Base-by-base conservation (phyloP, 2,113 vertebrate genomes). In the Oenanthe melanoleuca region DNA sequence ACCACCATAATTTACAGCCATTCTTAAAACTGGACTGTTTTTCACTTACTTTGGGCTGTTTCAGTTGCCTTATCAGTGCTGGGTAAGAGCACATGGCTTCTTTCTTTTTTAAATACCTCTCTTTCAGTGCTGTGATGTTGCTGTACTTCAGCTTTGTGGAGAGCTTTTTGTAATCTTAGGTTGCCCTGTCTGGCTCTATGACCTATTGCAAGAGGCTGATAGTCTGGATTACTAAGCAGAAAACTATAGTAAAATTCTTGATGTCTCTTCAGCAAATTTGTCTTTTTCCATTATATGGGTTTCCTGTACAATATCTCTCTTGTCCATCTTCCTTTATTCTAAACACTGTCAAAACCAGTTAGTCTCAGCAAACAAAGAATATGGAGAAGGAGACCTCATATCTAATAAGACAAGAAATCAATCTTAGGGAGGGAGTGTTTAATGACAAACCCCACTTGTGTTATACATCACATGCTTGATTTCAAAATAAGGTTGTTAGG, bases 21-120 rank as follows among this genome's bases (percentile, higher is more conserved):
- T 81, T 85, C 28, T 74, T 73, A 49, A 20, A 86, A 73, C 23
- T 28, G 10, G 28, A 17, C 33, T 66, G 23, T 33, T 80, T 50
- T 78, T 25, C 17, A 9, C 18, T 72, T 63, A 29, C n/a, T 77
- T 80, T 73, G 49, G 73, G 18, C 49, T 56, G 7, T 79, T 81
- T 64, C 55, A 12, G 5, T n/a, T 78, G n/a, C 50, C 69, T 22
- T 44, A 47, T 69, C 45, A 49, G 50, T 31, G 26, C 59, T 72
- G 40, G 14, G 28, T 14, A 55, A 55, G 33, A 25, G 5, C 26
- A 18, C 7, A 2, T 0, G 0, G 16, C 44, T 71, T 52, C 23
- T 70, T 55, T 19, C 5, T 64, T 23, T 42, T 64, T 53, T 42
- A 44, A 18, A 14, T 40, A 6, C 20, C 71, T 70, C 13, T n/a